phyloP scores from a whole-genome alignment of 1,140 invertebrate genomes.

The Colletes gigas region DNA sequence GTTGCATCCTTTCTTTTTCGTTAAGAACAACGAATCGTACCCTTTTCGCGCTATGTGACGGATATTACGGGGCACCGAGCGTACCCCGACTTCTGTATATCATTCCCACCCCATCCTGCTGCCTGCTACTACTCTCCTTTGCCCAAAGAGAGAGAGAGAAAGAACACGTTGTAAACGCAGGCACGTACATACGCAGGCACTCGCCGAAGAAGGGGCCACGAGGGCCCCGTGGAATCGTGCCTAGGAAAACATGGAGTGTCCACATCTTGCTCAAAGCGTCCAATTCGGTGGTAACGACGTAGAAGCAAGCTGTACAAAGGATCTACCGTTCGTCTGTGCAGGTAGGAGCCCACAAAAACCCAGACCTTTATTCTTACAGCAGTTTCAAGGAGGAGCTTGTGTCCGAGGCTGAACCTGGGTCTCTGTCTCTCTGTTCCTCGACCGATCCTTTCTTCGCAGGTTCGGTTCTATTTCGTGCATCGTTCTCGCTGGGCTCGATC shows the following conservation, averaged over 20 bases:
- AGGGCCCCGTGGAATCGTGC: constrained; percentile 64
- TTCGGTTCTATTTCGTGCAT: constrained; percentile 26
- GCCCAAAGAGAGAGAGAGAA: constrained; percentile 40
- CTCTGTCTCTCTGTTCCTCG: constrained; percentile 1
- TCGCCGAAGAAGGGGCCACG: constrained; percentile 57
- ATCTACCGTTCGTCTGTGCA: constrained; percentile 72
- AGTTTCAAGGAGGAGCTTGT: not conserved
- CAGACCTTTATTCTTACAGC: constrained; percentile 9
- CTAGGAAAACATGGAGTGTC: constrained; percentile 82
- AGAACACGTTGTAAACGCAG: constrained; percentile 56
- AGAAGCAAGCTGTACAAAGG: constrained; percentile 73
- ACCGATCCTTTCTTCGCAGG: constrained; percentile 23
- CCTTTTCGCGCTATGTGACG: constrained; percentile 65
- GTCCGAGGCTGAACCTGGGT: not conserved
- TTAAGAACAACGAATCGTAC: constrained; percentile 50
- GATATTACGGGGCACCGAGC: constrained; percentile 62
- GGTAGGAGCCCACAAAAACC: constrained; percentile 62
- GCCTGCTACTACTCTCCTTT: constrained; percentile 27
- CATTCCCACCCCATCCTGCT: constrained; percentile 34
- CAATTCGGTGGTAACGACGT: constrained; percentile 81
- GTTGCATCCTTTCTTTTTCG: constrained; percentile 29
- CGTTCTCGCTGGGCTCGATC: constrained; percentile 1
- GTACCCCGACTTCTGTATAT: constrained; percentile 53
- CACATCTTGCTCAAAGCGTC: constrained; percentile 83
- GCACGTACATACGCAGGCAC: constrained; percentile 44